Evolutionary conservation across 2,797 vertebrate species (phyloP).

Genomic region (Philypnodon macrostomus): DNA sequence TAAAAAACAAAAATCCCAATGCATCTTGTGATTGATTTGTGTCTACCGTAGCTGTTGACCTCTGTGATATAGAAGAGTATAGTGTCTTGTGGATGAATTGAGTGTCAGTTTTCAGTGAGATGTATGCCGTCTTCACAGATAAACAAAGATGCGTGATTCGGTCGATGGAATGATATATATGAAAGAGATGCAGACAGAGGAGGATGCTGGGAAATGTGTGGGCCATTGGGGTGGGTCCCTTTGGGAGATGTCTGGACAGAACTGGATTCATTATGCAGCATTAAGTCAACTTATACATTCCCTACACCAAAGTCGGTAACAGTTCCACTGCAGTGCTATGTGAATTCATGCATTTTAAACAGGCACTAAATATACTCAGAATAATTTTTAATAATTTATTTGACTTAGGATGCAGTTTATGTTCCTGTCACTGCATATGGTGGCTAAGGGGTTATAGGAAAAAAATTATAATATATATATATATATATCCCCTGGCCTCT

Average conservation of each 20-base stretch:
- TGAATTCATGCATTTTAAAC: too few species aligned
- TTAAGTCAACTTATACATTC: neutral
- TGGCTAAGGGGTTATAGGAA: too few species aligned
- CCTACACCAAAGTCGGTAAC: neutral
- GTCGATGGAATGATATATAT: too few species aligned
- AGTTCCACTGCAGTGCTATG: neutral
- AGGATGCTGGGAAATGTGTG: neutral
- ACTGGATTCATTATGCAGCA: neutral
- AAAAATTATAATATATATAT: too few species aligned
- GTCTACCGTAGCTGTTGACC: slow-evolving; percentile 1
- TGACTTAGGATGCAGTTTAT: too few species aligned
- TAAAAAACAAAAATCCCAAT: too few species aligned
- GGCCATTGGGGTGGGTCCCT: neutral
- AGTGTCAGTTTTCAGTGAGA: slow-evolving; percentile 2
- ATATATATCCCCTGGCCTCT: too few species aligned
- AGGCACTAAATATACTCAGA: too few species aligned
- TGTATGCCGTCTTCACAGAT: neutral
- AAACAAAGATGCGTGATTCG: neutral
- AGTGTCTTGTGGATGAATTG: neutral
- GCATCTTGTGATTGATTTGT: neutral
- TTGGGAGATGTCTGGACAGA: slow-evolving; percentile 1
- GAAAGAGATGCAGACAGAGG: neutral
- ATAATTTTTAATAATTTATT: too few species aligned
- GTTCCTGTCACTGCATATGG: too few species aligned
- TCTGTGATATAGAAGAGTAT: neutral